A percentile compares a stretch with the other conserved stretches of the same genome.
Evolutionary conservation across 2,888 invertebrate genomes (phyloP).

Genomic region (Heteromyza rotundicornis): DNA sequence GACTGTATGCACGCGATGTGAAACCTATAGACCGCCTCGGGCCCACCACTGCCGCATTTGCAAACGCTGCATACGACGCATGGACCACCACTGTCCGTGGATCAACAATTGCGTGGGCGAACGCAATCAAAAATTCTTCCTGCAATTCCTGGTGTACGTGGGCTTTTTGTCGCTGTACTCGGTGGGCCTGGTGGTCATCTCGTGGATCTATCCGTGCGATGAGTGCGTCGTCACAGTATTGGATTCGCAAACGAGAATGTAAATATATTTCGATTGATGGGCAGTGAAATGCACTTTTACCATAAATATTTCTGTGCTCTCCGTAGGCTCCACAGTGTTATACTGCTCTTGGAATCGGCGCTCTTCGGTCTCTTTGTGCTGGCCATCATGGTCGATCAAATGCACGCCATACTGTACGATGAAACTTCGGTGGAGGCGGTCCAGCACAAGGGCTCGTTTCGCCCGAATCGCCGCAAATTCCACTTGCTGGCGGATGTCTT

Average conservation of each 20-base stretch:
- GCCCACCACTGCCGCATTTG: slow-evolving; percentile 91
- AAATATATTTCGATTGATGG: slow-evolving; percentile 55
- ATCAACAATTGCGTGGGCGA: slow-evolving; percentile 94
- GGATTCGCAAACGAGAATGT: slow-evolving; percentile 78
- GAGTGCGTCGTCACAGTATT: slow-evolving; percentile 71
- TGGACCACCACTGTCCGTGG: slow-evolving; percentile 80
- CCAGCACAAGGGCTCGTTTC: slow-evolving; percentile 71
- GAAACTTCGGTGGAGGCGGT: slow-evolving; percentile 84
- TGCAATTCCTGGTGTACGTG: slow-evolving; percentile 85
- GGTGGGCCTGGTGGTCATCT: slow-evolving; percentile 72
- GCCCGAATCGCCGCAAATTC: slow-evolving; percentile 70
- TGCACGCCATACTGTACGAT: slow-evolving; percentile 82
- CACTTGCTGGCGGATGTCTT: slow-evolving; percentile 78
- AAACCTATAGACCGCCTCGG: slow-evolving; percentile 81
- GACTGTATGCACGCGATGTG: slow-evolving; percentile 76
- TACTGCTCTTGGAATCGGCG: slow-evolving; percentile 79
- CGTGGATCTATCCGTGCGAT: slow-evolving; percentile 76
- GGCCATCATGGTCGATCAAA: slow-evolving; percentile 85
- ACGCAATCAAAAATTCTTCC: slow-evolving; percentile 89
- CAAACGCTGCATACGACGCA: slow-evolving; percentile 73
- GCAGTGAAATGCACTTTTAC: neutral
- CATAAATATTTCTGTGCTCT: neutral
- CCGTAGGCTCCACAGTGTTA: slow-evolving; percentile 79
- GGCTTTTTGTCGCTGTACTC: slow-evolving; percentile 72
- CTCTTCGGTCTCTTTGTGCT: slow-evolving; percentile 88